Evolutionary conservation across 2,797 vertebrate species (phyloP), one percentile per base, ranked within the genome.

Genomic region (Chloroceryle inda): DNA sequence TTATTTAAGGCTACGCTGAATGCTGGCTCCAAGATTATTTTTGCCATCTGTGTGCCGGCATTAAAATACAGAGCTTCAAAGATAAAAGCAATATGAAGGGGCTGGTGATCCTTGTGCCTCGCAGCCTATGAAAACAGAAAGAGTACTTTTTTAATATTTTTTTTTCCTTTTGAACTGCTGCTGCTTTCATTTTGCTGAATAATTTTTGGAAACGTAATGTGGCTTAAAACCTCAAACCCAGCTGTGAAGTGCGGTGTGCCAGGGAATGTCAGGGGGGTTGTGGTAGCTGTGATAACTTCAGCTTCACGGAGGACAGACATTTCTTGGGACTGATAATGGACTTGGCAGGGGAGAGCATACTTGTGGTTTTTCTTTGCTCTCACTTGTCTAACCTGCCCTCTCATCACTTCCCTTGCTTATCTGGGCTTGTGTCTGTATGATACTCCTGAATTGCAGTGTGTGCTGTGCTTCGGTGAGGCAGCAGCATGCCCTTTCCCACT

Each of bases 101-200:
- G 78, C 47, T 96, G 82, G 45, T 96, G 83, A 62, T 86, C 95
- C 90, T 86, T 88, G 38, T 92, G 58, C 94, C 87, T 96, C 0
- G 0, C 47, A 66, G 92, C 47, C 85, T 88, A 38, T 88, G 89
- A 78, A 95, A 88, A 88, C 64, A 92, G 78, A 90, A 49, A 44
- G 53, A 85, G 50, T 62, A 3, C 35, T 67, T 40, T 56, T 56
- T 40, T 50, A 40, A 40, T 40, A 42, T 55, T 37, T 44, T 84
- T 69, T 82, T 78, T 26, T 4, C 27, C n/a, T 80, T 84, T 85
- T 93, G 49, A 71, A 49, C 8, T 73, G 58, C 85, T 76, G 55
- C 82, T 88, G 82, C 94, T 95, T 94, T 94, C 76, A 67, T 95
- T 95, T 90, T 89, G 87, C 89, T 81, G 96, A 88, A 90, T 95